Conservation (phyloP, 2,113 vertebrate species). For the Mustela lutreola region DNA sequence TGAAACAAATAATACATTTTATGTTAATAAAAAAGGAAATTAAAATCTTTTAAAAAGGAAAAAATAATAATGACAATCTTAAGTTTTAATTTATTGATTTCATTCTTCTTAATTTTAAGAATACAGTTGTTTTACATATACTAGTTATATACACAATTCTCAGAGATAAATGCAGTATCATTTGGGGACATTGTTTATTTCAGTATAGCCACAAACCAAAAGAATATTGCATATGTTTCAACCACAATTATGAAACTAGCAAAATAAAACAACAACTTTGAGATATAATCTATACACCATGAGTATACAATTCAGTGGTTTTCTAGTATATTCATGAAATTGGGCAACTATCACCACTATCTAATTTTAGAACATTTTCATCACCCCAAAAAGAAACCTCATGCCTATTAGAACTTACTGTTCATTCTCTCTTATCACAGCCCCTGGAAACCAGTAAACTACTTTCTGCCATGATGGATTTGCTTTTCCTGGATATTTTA, state of each 20-base stretch:
- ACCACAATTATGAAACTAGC: slow-evolving; percentile 36
- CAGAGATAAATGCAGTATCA: slow-evolving; percentile 22
- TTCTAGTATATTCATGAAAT: background rate
- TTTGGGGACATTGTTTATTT: background rate
- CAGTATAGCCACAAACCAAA: slow-evolving; percentile 28
- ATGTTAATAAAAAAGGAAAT: no score
- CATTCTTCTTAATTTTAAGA: background rate
- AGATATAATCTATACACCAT: background rate
- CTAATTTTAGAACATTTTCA: background rate
- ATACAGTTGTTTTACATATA: background rate
- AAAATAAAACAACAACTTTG: background rate
- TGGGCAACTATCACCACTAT: background rate
- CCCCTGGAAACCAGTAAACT: background rate
- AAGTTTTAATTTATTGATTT: background rate
- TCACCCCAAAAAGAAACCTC: background rate
- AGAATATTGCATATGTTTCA: background rate
- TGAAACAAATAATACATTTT: no score
- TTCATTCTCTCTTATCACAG: no score
- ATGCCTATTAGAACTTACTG: background rate
- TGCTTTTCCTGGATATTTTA: background rate
- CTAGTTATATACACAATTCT: background rate
- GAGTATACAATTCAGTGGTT: slow-evolving; percentile 2
- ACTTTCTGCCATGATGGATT: background rate
- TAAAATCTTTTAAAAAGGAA: no score
- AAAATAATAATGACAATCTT: background rate